These are phyloP conservation scores for Microcebus ravelobensis DNA, from an alignment of 2,113 vertebrate species.

Conservation along the genomic window DNA sequence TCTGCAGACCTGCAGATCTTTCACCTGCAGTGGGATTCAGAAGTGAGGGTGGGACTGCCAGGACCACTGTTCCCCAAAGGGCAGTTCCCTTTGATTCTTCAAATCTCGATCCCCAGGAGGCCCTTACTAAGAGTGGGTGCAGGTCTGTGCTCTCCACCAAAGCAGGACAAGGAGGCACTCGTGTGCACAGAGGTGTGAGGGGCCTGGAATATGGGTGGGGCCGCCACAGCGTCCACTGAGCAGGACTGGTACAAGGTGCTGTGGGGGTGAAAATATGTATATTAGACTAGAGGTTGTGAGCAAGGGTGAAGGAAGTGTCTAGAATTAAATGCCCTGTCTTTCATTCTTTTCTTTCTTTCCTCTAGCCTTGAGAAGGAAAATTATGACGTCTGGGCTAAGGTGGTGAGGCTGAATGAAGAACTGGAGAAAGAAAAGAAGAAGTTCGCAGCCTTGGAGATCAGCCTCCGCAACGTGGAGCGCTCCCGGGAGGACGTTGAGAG, in stretches of 20 bases:
- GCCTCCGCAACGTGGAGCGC: constrained; percentile 82
- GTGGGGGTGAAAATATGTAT: not conserved
- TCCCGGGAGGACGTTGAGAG: constrained; percentile 86
- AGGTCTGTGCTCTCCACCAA: not conserved
- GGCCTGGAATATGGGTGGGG: not conserved
- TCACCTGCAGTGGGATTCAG: not conserved
- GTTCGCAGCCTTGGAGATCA: constrained; percentile 86
- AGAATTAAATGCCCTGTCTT: not conserved
- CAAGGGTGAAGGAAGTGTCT: not conserved
- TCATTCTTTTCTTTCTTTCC: constrained; percentile 24
- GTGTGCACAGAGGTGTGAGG: not conserved
- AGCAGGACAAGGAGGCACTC: not conserved
- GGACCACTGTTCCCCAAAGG: not conserved
- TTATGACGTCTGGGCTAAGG: constrained; percentile 89
- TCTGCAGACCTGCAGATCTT: not conserved
- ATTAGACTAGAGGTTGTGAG: not conserved
- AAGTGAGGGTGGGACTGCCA: not conserved
- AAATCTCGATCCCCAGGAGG: not conserved
- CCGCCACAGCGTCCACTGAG: not conserved
- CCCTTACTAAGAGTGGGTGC: not conserved
- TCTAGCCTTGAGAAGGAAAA: constrained; percentile 92
- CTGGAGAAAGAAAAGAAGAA: constrained; percentile 88
- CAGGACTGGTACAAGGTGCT: not conserved
- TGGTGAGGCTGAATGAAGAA: constrained; percentile 89
- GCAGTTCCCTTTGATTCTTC: not conserved